Evolutionary conservation across 2,113 vertebrate genomes (phyloP).

Genomic region (Martes martes): DNA sequence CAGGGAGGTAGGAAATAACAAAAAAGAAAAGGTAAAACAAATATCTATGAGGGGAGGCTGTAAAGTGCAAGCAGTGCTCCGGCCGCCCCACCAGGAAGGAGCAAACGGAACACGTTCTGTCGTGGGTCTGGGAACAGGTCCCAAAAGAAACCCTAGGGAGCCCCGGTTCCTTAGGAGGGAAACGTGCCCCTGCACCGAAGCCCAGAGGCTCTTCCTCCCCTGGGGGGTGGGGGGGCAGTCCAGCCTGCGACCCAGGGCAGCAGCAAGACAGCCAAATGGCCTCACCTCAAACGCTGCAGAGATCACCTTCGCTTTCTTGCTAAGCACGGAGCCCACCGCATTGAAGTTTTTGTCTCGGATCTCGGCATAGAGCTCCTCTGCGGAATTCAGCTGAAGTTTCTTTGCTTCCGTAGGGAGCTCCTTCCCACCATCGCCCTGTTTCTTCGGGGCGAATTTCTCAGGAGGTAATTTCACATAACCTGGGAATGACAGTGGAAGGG

Average conservation of each 20-base stretch:
- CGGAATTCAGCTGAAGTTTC: slow-evolving; percentile 97
- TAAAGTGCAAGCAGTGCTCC: not conserved
- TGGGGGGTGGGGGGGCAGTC: accelerated
- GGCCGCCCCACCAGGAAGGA: not conserved
- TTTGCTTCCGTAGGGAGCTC: slow-evolving; percentile 96
- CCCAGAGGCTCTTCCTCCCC: accelerated
- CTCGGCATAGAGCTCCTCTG: slow-evolving; percentile 96
- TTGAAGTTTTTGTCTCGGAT: slow-evolving; percentile 99
- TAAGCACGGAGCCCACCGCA: slow-evolving; percentile 95
- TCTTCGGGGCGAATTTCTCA: slow-evolving; percentile 96
- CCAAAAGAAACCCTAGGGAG: not conserved
- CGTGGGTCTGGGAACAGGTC: not conserved
- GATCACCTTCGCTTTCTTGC: slow-evolving; percentile 98
- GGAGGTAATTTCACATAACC: slow-evolving; percentile 97
- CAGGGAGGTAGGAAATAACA: not conserved
- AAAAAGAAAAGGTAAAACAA: not conserved
- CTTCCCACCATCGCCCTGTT: slow-evolving; percentile 92
- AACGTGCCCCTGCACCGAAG: accelerated
- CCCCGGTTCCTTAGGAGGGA: not conserved
- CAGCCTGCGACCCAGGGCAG: not conserved
- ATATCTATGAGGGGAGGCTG: not conserved
- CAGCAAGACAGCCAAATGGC: accelerated
- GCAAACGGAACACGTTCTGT: not conserved
- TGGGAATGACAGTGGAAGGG: slow-evolving; percentile 48
- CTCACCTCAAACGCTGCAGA: slow-evolving; percentile 97